Conservation (phyloP, 2,888 invertebrate species). For the Allygus modestus region DNA sequence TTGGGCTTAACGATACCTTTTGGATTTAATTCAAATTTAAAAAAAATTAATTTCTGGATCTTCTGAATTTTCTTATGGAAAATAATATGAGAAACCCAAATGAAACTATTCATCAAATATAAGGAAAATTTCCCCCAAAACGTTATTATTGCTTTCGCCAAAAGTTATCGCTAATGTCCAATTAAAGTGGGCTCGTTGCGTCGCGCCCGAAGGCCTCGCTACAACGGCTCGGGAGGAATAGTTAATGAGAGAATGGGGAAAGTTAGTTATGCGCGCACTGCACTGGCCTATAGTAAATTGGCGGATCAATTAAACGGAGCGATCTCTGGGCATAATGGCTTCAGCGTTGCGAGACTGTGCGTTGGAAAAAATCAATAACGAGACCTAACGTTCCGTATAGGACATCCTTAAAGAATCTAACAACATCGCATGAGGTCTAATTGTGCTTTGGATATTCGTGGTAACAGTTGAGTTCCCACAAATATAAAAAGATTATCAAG, state of each 20-base stretch:
- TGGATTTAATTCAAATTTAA: too few relatives aligned
- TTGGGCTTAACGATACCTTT: too few relatives aligned
- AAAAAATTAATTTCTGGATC: too few relatives aligned
- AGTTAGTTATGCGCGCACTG: slow-evolving; percentile 39
- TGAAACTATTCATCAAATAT: too few relatives aligned
- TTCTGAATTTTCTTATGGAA: too few relatives aligned
- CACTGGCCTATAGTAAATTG: slow-evolving; percentile 41
- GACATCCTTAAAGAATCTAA: too few relatives aligned
- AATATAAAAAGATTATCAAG: too few relatives aligned
- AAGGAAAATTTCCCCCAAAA: background rate
- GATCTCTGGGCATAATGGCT: slow-evolving; percentile 18
- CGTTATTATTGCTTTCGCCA: background rate
- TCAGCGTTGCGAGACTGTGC: background rate
- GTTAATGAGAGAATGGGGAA: slow-evolving; percentile 31
- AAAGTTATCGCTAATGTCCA: background rate
- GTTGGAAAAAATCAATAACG: slow-evolving; percentile 17
- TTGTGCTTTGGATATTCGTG: too few relatives aligned
- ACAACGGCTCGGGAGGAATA: background rate
- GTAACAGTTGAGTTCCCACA: too few relatives aligned
- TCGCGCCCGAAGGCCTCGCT: background rate
- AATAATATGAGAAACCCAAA: too few relatives aligned
- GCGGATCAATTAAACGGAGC: slow-evolving; percentile 11
- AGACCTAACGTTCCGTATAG: background rate
- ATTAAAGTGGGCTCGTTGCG: too few relatives aligned
- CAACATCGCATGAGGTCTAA: too few relatives aligned